A percentile compares a stretch with the other conserved stretches of the same genome.
Evolutionary conservation across 1,140 invertebrate genomes (phyloP).

Genomic region (Dinoponera quadriceps): DNA sequence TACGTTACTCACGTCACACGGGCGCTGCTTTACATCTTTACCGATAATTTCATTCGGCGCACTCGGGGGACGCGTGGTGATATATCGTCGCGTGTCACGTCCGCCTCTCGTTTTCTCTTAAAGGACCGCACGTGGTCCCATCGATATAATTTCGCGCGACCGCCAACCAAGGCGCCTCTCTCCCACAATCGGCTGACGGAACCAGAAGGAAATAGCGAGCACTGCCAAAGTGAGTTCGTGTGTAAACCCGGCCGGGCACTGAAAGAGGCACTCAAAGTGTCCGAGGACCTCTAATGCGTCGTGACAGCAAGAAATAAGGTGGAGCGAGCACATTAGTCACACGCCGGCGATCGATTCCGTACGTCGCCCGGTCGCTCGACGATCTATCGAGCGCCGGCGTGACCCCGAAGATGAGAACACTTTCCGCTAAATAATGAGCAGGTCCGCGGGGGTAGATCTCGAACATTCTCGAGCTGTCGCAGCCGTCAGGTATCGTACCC

Average conservation of each 20-base stretch:
- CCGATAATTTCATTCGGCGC: neutral
- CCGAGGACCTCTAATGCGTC: constrained; percentile 42
- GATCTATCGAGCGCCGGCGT: no score
- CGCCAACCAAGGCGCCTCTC: neutral
- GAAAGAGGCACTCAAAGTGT: constrained; percentile 68
- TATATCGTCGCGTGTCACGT: neutral
- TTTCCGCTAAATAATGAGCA: neutral
- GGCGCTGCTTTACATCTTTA: neutral
- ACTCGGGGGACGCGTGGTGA: neutral
- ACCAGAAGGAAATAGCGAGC: constrained; percentile 31
- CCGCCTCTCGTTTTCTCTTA: neutral
- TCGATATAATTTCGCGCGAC: constrained; percentile 38
- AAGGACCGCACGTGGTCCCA: neutral
- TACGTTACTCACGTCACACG: neutral
- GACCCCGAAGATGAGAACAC: neutral
- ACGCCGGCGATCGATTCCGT: constrained; percentile 38
- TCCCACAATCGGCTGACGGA: constrained; percentile 18
- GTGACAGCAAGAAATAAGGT: constrained; percentile 54
- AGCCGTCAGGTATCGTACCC: no score
- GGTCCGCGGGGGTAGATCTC: no score
- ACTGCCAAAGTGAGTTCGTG: constrained; percentile 55
- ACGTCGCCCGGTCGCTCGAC: no score
- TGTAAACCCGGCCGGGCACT: constrained; percentile 44
- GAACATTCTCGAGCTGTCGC: no score
- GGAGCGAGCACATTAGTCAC: constrained; percentile 53